Base-by-base conservation (phyloP, 2,888 invertebrate genomes). In the Lochmaea capreae region DNA sequence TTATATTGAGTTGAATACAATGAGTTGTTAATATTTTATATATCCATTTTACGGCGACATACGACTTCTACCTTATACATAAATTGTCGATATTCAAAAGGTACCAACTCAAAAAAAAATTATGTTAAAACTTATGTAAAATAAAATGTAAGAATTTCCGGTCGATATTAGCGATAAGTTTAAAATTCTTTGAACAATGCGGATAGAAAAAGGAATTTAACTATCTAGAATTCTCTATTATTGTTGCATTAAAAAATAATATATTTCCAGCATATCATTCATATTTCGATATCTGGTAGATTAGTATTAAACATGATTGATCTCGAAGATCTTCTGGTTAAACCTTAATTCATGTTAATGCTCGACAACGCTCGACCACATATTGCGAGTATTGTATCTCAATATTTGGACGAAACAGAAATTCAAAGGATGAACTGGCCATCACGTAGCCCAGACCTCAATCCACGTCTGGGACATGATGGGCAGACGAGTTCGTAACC, bases 1-100 rank as follows among this genome's bases (percentile, higher is more conserved):
- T 73, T 73, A 65, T 75, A 72, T 75, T 70, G 69, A 71, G 72
- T 69, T 72, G 68, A 72, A 72, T 66, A 77, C 77, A 77, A 77
- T 77, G 73, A 71, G 77, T 72, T 77, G 73, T 77, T 75, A 77
- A 77, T 72, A 75, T 73, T 77, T 73, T 71, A 73, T 77, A 71
- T 71, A 66, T 71, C 66, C 43, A 62, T 76, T 76, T 76, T 72
- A 76, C 67, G 71, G 71, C 52, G 33, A 46, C 62, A 18, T 63
- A 63, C 18, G 66, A 76, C 69, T 67, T 71, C 66, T 49, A 68
- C 61, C 22, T 62, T 62, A 52, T 49, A 57, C 16, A 67, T 67
- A 67, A 54, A 54, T 54, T 54, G 54, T 10, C 46, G 8, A n/a
- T 52, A 52, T 52, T n/a, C n/a, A 52, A 52, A 52, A 52, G 18